Base-by-base conservation (phyloP, 2,797 vertebrate genomes). In the Buphagus erythrorhynchus region DNA sequence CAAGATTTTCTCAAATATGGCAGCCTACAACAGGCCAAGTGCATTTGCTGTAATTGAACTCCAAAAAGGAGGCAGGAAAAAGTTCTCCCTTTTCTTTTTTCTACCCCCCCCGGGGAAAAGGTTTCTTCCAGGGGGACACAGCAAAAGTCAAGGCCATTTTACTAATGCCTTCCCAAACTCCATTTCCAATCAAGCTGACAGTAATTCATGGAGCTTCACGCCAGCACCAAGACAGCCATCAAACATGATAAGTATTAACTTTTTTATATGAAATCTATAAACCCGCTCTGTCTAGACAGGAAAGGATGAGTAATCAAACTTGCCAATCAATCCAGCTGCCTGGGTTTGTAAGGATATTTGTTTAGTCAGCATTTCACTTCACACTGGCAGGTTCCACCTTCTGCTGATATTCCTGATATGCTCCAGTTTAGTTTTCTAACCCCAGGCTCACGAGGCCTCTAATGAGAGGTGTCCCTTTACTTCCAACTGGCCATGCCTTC, bases 241-340 rank as follows among this genome's bases (percentile, higher is more conserved):
- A 72, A 83, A 93, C 71, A 75, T 72, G 84, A 90, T 88, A 94
- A 95, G 61, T 76, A 80, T 79, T 74, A 94, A 63, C 81, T 49
- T 95, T 54, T 49, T 81, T 11, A 36, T 71, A 91, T 36, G 9
- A 93, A 94, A 92, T 87, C 63, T 92, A 40, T 77, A 91, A 95
- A 71, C 67, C 57, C 74, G 55, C 62, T 88, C 93, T 49, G 95
- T 97, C 97, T 97, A 97, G 97, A 97, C 97, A 97, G 97, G 97
- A 97, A 97, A 77, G 40, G 93, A 94, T 97, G 95, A 96, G 90
- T 97, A 95, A 97, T 94, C 91, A 90, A 88, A 71, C 36, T 89
- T 85, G 48, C 75, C 62, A 68, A 95, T 96, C 95, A 95, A 93
- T 82, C 66, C 76, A 90, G 76, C 65, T 88, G 72, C 87, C 74